These are phyloP conservation scores for Platycheirus albimanus DNA, from an alignment of 2,888 invertebrate species.

Conservation along the genomic window DNA sequence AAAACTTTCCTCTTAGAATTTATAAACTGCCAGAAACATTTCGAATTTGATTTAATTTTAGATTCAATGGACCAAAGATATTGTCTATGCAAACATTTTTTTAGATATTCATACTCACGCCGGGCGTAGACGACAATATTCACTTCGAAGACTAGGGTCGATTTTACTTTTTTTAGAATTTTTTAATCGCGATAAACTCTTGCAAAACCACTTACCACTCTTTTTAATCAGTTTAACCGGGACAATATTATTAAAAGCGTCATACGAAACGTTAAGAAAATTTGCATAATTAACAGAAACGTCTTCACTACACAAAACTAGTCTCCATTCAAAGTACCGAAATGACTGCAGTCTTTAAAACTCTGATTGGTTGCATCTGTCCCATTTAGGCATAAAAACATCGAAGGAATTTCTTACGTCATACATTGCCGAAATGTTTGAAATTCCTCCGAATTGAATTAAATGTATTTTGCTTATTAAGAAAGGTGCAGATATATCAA, in stretches of 20 bases:
- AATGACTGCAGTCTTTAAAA: too few relatives aligned
- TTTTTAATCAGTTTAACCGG: neutral
- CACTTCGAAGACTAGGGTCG: neutral
- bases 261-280: neutral
- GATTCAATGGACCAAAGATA: too few relatives aligned
- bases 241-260: neutral
- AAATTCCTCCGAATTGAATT: too few relatives aligned
- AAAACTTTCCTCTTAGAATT: neutral
- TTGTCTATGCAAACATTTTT: neutral
- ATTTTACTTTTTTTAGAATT: neutral
- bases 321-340: neutral
- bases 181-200: constrained; percentile 15
- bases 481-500: too few relatives aligned
- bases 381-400: too few relatives aligned
- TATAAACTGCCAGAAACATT: neutral
- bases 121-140: neutral
- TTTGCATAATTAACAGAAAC: neutral
- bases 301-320: neutral
- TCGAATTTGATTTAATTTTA: neutral
- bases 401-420: too few relatives aligned
- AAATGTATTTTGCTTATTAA: too few relatives aligned
- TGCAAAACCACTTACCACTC: neutral
- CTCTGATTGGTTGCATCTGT: too few relatives aligned
- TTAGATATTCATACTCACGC: neutral
- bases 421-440: too few relatives aligned